Base-by-base conservation (phyloP, 2,888 invertebrate genomes). In the Cerceris ruficornis region DNA sequence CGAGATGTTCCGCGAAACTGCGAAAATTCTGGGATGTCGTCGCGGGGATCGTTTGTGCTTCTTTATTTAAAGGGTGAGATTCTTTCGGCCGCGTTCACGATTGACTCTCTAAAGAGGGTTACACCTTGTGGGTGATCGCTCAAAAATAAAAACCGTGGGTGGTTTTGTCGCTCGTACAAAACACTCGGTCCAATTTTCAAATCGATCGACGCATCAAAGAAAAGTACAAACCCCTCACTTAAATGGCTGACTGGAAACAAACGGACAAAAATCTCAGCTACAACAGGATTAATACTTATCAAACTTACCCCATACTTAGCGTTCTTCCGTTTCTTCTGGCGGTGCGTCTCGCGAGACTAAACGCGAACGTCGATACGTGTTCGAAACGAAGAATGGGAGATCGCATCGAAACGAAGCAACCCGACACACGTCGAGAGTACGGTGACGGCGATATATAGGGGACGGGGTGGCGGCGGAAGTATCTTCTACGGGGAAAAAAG, bases 401-500 rank as follows among this genome's bases (percentile, higher is more conserved):
- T 73, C 46, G 6, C 28, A 65, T 52, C 52, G 71, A 59, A 65
- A 68, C 42, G 68, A 68, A 71, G 62, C 66, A 50, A 61, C 60
- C 46, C 46, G 67, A 68, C 68, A 70, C 61, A 66, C 28, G 71
- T 66, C 59, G 66, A 68, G 70, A n/a, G 66, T n/a, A 46, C 41
- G 50, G 58, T 46, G 58, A 39, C 52, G 54, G 54, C 58, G 68
- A 67, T 55, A 49, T 43, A 55, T 54, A 67, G 60, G 46, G 9
- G 71, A 67, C 41, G 39, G 60, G 67, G 64, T 58, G 73, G 43
- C 50, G 69, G 69, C 17, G 73, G 74, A 59, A 73, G 80, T 77
- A 72, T 75, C 70, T 59, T 72, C 52, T 66, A 43, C 74, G 57
- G 52, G 64, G 80, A 73, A 68, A 80, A 85, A 80, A 83, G 80